Base-by-base conservation (phyloP, 2,113 vertebrate species). In the Rutilus rutilus region DNA sequence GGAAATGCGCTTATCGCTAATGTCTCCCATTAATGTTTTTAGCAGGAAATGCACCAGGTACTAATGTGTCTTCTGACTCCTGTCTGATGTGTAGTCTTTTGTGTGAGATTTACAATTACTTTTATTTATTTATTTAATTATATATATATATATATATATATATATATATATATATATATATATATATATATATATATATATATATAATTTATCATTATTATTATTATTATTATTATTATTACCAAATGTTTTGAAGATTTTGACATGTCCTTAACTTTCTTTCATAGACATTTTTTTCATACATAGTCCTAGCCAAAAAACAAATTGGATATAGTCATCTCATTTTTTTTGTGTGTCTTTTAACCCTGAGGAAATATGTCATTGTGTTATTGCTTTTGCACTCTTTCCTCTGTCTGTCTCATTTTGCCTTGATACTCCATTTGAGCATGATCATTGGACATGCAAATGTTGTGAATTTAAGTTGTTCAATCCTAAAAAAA, bases 391-490 rank as follows among this genome's bases (percentile, higher is more conserved):
- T 84, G 25, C 23, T 5, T 80, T 30, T 80, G n/a, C 59, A 47
- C 78, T 42, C 54, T 64, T 27, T 64, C n/a, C 33, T 60, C 77
- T 75, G 54, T 74, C 36, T 75, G 76, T 81, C 60, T 82, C 52
- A 62, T 78, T 8, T 82, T 75, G 76, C 25, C 81, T 84, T 75
- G 71, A 69, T 80, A 73, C 87, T 76, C 81, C 85, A 77, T 86
- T 84, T 47, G 60, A 82, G 75, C 77, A 30, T 45, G 69, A 82
- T 84, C 82, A 39, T 33, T 36, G 87, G 84, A 80, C 84, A 80
- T 88, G 87, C 85, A 84, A 85, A 89, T 86, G 78, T 85, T 85
- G 76, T 52, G n/a, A 62, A 86, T 74, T 86, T 52, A 65, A 88
- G 62, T 74, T 86, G 64, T 85, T 54, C 50, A 82, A 86, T 86